Base-by-base conservation (phyloP, 2,113 vertebrate genomes). In the Neogale vison region DNA sequence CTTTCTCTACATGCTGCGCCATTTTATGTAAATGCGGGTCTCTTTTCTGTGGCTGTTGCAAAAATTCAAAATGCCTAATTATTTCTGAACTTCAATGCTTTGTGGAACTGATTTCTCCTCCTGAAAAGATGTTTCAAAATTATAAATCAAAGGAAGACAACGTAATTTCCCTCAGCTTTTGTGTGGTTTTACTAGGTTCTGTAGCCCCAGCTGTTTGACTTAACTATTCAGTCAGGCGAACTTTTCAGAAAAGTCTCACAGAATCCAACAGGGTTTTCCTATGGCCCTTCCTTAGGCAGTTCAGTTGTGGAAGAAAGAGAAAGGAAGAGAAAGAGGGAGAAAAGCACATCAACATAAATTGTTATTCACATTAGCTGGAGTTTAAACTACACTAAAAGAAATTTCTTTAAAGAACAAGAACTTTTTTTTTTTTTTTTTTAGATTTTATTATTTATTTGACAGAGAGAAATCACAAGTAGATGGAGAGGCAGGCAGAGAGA, bases 51-150 rank as follows among this genome's bases (percentile, higher is more conserved):
- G 69, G 1, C 59, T 61, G 1, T 34, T 81, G 88, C 39, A 79
- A 69, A 76, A 93, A 77, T 59, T 93, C 67, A 50, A 72, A 93
- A 79, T 61, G 26, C 29, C n/a, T 50, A 31, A 36, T 95, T 71
- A 65, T 77, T 69, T 36, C 52, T 76, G 79, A 61, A 80, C 17
- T 57, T 59, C 0, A 0, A 14, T 59, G n/a, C 34, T 92, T 26
- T 61, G 71, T 88, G 55, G 57, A 24, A 34, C 17, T 69, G 1
- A 74, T 74, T 86, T 86, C 18, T 94, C 72, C 39, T 45, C 67
- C 72, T 74, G 12, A 89, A 93, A 93, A 88, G 26, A 97, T 59
- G n/a, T 84, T 89, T 92, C 77, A 93, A 55, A 52, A 65, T 87
- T 57, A 50, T 34, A 95, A 91, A 76, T 88, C n/a, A 67, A 72